These are phyloP conservation scores for Caracal caracal DNA, from an alignment of 2,113 vertebrate species.

Conservation along the genomic window DNA sequence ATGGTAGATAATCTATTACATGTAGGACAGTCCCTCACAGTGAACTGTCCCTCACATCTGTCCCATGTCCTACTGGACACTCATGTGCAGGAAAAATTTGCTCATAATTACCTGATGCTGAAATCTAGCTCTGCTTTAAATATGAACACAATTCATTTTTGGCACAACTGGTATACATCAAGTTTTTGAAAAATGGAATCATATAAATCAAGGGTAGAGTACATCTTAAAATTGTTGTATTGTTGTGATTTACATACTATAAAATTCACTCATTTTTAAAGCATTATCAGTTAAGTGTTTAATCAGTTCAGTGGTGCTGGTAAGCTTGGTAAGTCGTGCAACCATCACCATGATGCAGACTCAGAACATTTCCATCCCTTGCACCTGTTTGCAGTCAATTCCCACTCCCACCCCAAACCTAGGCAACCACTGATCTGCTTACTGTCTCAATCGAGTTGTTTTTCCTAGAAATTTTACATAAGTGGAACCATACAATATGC, in stretches of 20 bases:
- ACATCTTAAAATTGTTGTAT: background rate
- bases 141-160: background rate
- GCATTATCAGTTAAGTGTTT: background rate
- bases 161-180: background rate
- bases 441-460: background rate
- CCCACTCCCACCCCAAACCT: background rate
- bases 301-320: background rate
- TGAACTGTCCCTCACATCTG: background rate
- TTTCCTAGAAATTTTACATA: background rate
- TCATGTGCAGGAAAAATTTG: background rate
- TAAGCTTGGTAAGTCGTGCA: background rate
- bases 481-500: background rate
- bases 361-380: background rate
- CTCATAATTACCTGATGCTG: background rate
- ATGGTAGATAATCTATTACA: background rate
- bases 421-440: background rate
- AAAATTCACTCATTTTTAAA: constrained; percentile 19
- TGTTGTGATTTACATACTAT: background rate
- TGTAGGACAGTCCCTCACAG: background rate
- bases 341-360: background rate
- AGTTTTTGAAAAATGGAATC: background rate
- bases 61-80: background rate
- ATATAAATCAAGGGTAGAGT: background rate
- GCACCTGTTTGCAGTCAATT: background rate
- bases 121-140: background rate